These are phyloP conservation scores for Eleutherodactylus coqui DNA, from an alignment of 2,797 vertebrate genomes.

Conservation along the genomic window DNA sequence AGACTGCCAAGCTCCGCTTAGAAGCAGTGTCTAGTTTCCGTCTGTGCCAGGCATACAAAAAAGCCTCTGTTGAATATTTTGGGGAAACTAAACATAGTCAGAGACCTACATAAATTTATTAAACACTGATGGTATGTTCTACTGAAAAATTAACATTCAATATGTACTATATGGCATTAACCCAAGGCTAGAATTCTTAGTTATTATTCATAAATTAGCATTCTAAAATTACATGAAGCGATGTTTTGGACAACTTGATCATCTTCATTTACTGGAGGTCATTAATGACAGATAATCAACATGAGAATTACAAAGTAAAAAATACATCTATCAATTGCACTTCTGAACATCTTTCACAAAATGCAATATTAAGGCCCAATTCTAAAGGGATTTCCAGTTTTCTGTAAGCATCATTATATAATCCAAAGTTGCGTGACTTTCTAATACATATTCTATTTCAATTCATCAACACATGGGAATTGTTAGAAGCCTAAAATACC, in stretches of 20 bases:
- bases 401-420: background rate
- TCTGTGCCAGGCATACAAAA: constrained; percentile 50
- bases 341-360: background rate
- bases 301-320: background rate
- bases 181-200: background rate
- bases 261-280: background rate
- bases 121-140: constrained; percentile 34
- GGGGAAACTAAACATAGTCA: constrained; percentile 40
- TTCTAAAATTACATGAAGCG: background rate
- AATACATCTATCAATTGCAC: background rate
- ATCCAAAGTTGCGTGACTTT: too few relatives aligned
- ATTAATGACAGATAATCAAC: background rate
- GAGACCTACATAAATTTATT: constrained; percentile 53
- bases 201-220: constrained; percentile 1
- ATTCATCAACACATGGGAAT: too few relatives aligned
- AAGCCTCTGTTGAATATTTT: constrained; percentile 57
- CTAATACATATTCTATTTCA: too few relatives aligned
- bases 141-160: constrained; percentile 34
- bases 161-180: background rate
- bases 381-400: background rate
- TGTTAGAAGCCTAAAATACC: too few relatives aligned
- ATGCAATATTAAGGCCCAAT: background rate
- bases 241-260: background rate
- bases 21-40: constrained; percentile 52
- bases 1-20: constrained; percentile 56